Base-by-base conservation (phyloP, 2,888 invertebrate species). In the Apamea monoglypha region DNA sequence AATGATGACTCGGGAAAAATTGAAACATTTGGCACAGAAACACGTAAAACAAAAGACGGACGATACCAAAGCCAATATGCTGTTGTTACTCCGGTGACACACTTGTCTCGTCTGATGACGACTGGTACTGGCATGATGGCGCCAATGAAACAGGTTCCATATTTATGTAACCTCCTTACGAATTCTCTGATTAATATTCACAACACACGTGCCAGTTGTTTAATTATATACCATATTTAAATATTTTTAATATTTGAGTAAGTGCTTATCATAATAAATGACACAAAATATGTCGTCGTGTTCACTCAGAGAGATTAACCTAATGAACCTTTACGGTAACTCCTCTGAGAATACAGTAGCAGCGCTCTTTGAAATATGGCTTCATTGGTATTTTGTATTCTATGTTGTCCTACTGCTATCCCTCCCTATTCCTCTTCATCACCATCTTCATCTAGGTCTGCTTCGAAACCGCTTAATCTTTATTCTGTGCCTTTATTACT, bases 111-210 rank as follows among this genome's bases (percentile, higher is more conserved):
- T 64, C 80, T 69, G 74, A 74, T 72, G 68, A 74, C 40, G 47
- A 75, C 69, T 80, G 63, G 61, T 50, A n/a, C 72, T 80, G 63
- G 61, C 44, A n/a, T n/a, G 81, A 73, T 84, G 86, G 86, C 87
- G 86, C 87, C 86, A 78, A 64, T n/a, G 40, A 64, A 85, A 87
- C 87, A 87, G 78, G 87, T 84, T 87, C 64, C 25, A 73, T 78
- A 84, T 71, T 76, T 73, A 81, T 50, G 47, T 78, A 86, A 87
- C 85, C 87, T 87, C 78, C 63, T 75, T 85, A 80, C 63, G 25
- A 59, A 83, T 80, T 56, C 32, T 44, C 53, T 77, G 84, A 87
- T 85, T 83, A 87, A 83, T 86, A 80, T 84, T 77, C 87, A 85
- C 71, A 73, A 56, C 36, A 32, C 74, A 80, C 80, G 72, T 84